Percentiles rank a stretch among this genome's conserved stretches.
Evolutionary conservation across 2,797 vertebrate genomes (phyloP).

Genomic region (Eulemur albifrons): DNA sequence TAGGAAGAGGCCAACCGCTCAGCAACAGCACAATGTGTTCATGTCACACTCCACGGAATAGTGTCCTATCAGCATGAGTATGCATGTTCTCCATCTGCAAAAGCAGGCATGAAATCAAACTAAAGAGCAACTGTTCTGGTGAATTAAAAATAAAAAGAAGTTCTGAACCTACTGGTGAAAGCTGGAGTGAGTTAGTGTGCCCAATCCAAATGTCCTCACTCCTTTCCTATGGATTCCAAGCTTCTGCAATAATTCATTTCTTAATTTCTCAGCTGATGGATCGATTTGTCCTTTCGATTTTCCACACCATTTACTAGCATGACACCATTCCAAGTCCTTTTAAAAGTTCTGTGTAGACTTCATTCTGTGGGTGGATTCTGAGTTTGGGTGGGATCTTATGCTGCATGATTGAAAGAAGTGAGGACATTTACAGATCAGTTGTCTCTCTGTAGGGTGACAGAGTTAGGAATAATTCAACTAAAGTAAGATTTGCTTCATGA

Average conservation of each 20-base stretch:
- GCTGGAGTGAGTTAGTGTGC: not conserved
- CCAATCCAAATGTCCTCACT: not conserved
- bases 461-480: not conserved
- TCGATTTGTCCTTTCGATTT: not conserved
- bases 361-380: not conserved
- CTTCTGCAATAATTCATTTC: not conserved
- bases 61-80: not conserved
- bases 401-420: not conserved
- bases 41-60: accelerated
- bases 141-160: not conserved
- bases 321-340: not conserved
- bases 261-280: not conserved
- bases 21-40: not conserved
- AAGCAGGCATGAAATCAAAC: not conserved
- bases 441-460: not conserved
- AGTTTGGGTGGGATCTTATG: not conserved
- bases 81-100: not conserved
- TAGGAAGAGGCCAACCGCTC: not conserved
- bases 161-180: not conserved
- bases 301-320: not conserved
- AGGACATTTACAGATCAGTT: not conserved
- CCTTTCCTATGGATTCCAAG: not conserved
- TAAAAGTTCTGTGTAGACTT: not conserved
- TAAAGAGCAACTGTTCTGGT: not conserved
- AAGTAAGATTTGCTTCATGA: not conserved